Evolutionary conservation across 2,797 vertebrate species (phyloP).

Genomic region (Iguana delicatissima): DNA sequence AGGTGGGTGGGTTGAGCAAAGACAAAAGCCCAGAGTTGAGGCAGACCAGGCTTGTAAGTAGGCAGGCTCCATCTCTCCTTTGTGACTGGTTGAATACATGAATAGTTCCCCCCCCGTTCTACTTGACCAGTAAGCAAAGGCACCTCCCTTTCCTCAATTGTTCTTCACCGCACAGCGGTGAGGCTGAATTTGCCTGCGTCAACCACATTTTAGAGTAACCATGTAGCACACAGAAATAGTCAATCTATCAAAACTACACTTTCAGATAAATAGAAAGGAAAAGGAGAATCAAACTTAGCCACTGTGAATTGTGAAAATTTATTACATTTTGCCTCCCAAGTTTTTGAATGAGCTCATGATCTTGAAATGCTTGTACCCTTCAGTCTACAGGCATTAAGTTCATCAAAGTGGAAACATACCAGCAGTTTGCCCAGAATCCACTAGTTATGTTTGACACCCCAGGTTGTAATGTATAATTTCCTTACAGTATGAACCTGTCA

Average conservation of each 20-base stretch:
- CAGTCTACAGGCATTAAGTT: neutral
- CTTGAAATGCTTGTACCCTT: neutral
- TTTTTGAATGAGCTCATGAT: neutral
- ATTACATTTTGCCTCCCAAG: neutral
- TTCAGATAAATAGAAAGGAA: neutral
- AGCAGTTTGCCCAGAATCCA: neutral
- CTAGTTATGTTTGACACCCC: conserved; percentile 11
- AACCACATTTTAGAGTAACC: too few species aligned
- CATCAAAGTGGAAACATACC: neutral
- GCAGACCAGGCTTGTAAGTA: too few species aligned
- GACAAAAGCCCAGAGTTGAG: too few species aligned
- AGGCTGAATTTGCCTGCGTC: too few species aligned
- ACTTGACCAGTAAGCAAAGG: too few species aligned
- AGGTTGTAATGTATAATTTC: conserved; percentile 11
- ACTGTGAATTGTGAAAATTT: neutral
- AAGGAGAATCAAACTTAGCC: neutral
- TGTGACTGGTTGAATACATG: too few species aligned
- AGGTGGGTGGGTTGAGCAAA: too few species aligned
- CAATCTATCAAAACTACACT: neutral
- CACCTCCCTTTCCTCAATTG: too few species aligned
- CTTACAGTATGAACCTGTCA: conserved; percentile 20
- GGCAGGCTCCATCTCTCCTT: too few species aligned
- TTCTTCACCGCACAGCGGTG: too few species aligned
- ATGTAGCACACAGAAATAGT: neutral
- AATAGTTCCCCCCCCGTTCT: too few species aligned